Evolutionary conservation across 2,797 vertebrate species (phyloP).

Genomic region (Parauchenoglanis ngamensis): DNA sequence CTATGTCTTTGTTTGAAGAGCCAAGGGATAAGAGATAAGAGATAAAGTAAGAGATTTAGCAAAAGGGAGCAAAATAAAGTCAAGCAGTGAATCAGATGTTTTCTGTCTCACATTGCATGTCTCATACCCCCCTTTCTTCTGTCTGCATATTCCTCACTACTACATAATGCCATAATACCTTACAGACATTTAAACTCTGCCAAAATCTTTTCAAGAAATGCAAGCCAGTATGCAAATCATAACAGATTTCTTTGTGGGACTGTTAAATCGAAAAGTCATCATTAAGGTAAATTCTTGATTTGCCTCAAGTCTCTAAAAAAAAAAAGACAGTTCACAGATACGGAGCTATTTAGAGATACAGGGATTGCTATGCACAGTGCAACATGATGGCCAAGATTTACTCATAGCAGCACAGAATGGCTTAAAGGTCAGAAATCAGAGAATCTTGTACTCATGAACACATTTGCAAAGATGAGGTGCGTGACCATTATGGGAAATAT

Average conservation of each 20-base stretch:
- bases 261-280: not conserved
- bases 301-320: not conserved
- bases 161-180: slow-evolving; percentile 5
- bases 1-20: not conserved
- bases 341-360: not conserved
- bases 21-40: not conserved
- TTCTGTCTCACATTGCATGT: slow-evolving; percentile 12
- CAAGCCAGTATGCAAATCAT: not conserved
- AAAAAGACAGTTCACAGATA: not conserved
- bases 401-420: not conserved
- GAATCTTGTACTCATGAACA: not conserved
- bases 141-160: slow-evolving; percentile 22
- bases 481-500: not conserved
- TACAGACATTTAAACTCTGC: not conserved
- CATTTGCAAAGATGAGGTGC: not conserved
- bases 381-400: not conserved
- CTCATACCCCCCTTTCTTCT: not conserved
- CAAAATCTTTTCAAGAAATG: not conserved
- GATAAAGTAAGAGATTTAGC: not conserved
- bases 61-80: not conserved
- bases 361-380: not conserved
- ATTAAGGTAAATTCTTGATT: not conserved
- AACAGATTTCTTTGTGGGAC: not conserved
- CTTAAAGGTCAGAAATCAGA: not conserved
- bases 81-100: slow-evolving; percentile 12